Percentiles rank a stretch among this genome's conserved stretches.
Conservation (phyloP, 92 coral and sea anemone species). For the Palythoa caribaeorum region DNA sequence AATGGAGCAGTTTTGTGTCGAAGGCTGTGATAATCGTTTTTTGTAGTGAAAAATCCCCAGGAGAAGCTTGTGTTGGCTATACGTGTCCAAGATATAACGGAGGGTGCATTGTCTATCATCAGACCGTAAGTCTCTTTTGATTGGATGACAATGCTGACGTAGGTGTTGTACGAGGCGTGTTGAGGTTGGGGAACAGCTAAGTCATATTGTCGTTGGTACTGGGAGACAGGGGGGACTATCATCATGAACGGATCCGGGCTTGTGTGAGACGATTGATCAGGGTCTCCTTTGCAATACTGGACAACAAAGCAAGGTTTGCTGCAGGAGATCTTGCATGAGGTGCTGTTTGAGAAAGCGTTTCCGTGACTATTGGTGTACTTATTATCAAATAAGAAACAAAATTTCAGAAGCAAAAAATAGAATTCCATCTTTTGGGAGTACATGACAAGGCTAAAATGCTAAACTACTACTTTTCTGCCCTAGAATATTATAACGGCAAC, state of each 20-base stretch:
- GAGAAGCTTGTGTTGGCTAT: constrained; percentile 34
- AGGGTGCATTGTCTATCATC: constrained; percentile 6
- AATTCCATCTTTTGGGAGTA: no score
- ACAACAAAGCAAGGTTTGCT: constrained; percentile 52
- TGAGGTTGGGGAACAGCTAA: constrained; percentile 58
- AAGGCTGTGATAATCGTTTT: constrained; percentile 23
- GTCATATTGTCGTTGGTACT: constrained; percentile 56
- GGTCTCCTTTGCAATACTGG: constrained; percentile 34
- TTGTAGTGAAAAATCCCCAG: constrained; percentile 5
- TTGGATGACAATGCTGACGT: constrained; percentile 49
- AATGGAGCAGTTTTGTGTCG: constrained; percentile 6
- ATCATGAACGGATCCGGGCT: constrained; percentile 63
- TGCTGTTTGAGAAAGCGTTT: not conserved
- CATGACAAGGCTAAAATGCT: no score
- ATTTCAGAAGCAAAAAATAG: no score
- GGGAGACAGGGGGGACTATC: constrained; percentile 67
- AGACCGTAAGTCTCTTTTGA: not conserved
- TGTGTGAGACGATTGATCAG: not conserved
- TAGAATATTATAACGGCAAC: no score
- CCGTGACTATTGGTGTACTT: no score
- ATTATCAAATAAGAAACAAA: no score
- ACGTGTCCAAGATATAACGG: constrained; percentile 16
- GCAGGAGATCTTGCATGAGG: constrained; percentile 12
- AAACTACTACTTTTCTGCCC: no score
- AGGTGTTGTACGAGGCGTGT: constrained; percentile 55